Base-by-base conservation (phyloP, 2,797 vertebrate genomes). In the Ambastaia sidthimunki region DNA sequence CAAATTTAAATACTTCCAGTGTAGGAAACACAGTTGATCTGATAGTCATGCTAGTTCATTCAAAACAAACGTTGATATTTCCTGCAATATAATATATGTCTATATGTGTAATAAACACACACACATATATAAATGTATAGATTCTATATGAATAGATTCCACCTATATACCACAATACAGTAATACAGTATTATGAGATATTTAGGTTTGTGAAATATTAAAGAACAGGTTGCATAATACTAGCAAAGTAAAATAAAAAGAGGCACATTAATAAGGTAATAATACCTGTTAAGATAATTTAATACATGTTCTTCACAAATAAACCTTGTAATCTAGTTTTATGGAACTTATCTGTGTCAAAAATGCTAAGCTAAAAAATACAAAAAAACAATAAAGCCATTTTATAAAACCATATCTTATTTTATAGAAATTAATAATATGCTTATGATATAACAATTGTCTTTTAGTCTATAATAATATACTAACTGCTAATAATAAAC, bases 41-140 rank as follows among this genome's bases (percentile, higher is more conserved):
- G 85, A 89, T 89, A 86, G 73, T 41, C 15, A 37, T 21, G n/a
- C 55, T 82, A 85, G 77, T 66, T 86, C 83, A 86, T 5, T 31
- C 74, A 75, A 4, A 83, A 41, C 81, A 85, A n/a, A 52, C 70
- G 83, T 31, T 74, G 18, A 77, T 74, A 59, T 62, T 1, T 4
- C 54, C 28, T 59, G 34, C 18, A 54, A 19, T 23, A n/a, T 57
- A 23, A 57, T 67, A 15, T 75, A 60, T 7, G 15, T 28, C 13
- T 60, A 5, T 7, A 10, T 57, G 54, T 23, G 54, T 23, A 37
- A 37, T 37, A 1, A 37, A 37, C 34, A 37, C 7, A 4, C 4
- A 28, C 4, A 28, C 7, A 37, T 7, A 37, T 37, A 7, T 37
- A 7, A 1, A 37, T 37, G 4, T 37, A 37, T 37, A 7, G 34